Conservation (phyloP, 2,888 invertebrate genomes). For the Pteria penguin region DNA sequence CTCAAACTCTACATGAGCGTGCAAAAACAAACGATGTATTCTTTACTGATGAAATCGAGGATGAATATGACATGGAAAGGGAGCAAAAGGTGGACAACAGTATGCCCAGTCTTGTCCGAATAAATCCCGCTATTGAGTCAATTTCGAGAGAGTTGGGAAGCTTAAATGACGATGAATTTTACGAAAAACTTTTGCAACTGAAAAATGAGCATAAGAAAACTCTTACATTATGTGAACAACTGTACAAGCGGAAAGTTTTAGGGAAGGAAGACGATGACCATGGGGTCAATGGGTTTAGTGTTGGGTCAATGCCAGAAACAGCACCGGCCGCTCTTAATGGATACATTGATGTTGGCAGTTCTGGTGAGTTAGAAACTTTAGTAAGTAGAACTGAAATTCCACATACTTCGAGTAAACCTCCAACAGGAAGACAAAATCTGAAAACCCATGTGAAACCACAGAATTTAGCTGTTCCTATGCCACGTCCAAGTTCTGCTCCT, state of each 20-base stretch:
- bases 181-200: constrained; percentile 70
- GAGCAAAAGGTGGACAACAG: constrained; percentile 42
- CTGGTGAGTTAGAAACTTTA: background rate
- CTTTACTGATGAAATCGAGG: constrained; percentile 50
- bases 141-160: constrained; percentile 58
- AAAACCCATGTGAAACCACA: constrained; percentile 8
- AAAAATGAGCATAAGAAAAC: constrained; percentile 77
- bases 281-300: background rate
- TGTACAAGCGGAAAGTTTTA: constrained; percentile 72
- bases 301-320: background rate
- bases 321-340: background rate
- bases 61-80: constrained; percentile 47
- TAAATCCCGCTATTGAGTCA: constrained; percentile 38
- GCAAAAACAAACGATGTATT: constrained; percentile 45
- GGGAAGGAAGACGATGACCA: constrained; percentile 17
- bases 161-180: constrained; percentile 75
- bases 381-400: background rate
- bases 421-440: constrained; percentile 43
- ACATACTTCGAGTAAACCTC: constrained; percentile 40
- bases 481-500: constrained; percentile 63
- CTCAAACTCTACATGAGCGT: constrained; percentile 63
- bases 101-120: constrained; percentile 39
- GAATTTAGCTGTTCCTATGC: constrained; percentile 32
- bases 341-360: background rate
- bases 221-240: constrained; percentile 71